Evolutionary conservation across 64 coral and sea anemone species (phyloP), one percentile per base, ranked within the genome.

Genomic region (Pocillopora damicornis): DNA sequence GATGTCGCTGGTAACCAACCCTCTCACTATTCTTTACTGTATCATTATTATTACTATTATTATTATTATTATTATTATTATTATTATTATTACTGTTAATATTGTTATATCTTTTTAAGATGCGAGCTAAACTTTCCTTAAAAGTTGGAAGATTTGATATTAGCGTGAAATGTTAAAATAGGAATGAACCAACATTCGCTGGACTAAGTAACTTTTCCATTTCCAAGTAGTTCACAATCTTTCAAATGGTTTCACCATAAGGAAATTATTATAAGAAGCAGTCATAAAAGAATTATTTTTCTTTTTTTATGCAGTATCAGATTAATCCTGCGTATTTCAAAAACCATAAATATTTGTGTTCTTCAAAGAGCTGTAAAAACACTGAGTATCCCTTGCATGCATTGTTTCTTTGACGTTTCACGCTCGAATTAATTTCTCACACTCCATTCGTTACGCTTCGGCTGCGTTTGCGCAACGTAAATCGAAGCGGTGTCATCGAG

Each of bases 391-490:
- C 38, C 56, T 22, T 37, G 60, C 12, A 37, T 18, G 26, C 61
- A n/a, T 85, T 85, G 64, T 85, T 42, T 82, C 45, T 20, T 58
- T 26, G 64, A 72, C 61, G 11, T 72, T 68, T 85, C 65, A 85
- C 65, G 64, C 64, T 20, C 72, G 18, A 67, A 16, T 73, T 58
- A 61, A 22, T 63, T 65, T 26, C 15, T 66, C 63, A 17, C 42
- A n/a, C 36, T 20, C 37, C 38, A 85, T 85, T 57, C 61, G 67
- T 58, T 72, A 23, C 63, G 42, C 37, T 58, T 26, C 35, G 58
- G 9, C 30, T 12, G 30, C 35, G 66, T 20, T 22, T 5, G 20
- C 67, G 67, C 67, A n/a, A 71, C 67, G 67, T 71, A 20, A 71
- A 71, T 25, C 18, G 67, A 30, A 71, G 10, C 37, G 64, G 13